Evolutionary conservation across 2,113 vertebrate species (phyloP).

Genomic region (Gorilla gorilla): DNA sequence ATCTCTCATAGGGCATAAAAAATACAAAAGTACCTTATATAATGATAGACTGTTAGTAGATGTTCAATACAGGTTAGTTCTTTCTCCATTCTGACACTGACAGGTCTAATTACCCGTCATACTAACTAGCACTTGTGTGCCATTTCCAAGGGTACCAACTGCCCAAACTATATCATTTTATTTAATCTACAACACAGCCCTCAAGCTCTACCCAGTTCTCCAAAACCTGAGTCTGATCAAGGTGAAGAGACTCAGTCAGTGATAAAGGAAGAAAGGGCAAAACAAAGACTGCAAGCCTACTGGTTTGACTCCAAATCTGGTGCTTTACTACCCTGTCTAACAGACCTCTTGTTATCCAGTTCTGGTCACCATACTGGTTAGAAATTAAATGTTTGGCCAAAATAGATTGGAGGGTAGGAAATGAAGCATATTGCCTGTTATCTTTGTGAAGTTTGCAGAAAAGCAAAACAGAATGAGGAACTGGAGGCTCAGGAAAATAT

Average conservation of each 20-base stretch:
- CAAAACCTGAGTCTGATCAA: background rate
- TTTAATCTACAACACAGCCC: background rate
- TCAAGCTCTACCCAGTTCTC: background rate
- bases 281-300: background rate
- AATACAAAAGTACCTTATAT: background rate
- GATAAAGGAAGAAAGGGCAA: background rate
- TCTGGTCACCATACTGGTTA: background rate
- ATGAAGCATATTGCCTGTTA: background rate
- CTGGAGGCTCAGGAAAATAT: constrained; percentile 54
- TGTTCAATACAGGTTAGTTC: background rate
- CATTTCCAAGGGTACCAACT: background rate
- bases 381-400: constrained; percentile 2
- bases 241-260: background rate
- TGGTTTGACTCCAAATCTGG: background rate
- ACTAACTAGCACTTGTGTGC: background rate
- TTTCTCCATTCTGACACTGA: background rate
- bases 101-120: background rate
- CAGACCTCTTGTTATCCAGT: background rate
- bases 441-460: constrained; percentile 40
- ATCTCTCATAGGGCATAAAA: background rate
- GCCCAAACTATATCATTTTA: background rate
- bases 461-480: constrained; percentile 63
- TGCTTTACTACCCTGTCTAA: background rate
- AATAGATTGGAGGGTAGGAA: background rate
- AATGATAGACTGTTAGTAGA: background rate